Evolutionary conservation across 2,888 invertebrate genomes (phyloP), one percentile per base, ranked within the genome.

Genomic region (Epinotia demarniana): DNA sequence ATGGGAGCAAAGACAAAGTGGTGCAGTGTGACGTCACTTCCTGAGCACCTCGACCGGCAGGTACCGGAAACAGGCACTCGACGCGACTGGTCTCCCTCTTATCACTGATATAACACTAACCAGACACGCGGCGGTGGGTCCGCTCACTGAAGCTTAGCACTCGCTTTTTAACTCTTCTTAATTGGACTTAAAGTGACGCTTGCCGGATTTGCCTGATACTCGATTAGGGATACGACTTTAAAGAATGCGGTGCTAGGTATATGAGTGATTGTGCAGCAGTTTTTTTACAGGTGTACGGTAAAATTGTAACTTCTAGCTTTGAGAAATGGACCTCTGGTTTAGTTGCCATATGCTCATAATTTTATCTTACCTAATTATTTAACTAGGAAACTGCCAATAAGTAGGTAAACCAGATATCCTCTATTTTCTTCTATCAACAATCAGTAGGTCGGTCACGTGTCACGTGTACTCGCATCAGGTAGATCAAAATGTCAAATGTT

Each of bases 101-200:
- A 89, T 91, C 88, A 81, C 90, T 91, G 89, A 90, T 90, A 91
- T 88, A 89, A 83, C 89, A 90, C 88, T 90, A 91, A 89, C 84
- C 92, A 92, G 92, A 86, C 84, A 81, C 82, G 79, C 73, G 33
- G 61, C 43, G 90, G 92, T 91, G 92, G 92, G 92, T 91, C 91
- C 81, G 71, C 78, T 81, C 73, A 78, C 66, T 75, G 78, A 72
- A 81, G 84, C 82, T 87, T 84, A 84, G 83, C 82, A 80, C 80
- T 81, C 80, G 79, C 81, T 82, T 80, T 82, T 46, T 64, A 16
- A 76, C 58, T 68, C 70, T 78, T 62, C 55, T 61, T 62, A 53
- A 60, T 63, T 62, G 43, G 70, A 33, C 71, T 11, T 49, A n/a
- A 27, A 64, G 13, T 18, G 18, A 49, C 8, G 12, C 19, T 19